phyloP scores from a whole-genome alignment of 2,797 vertebrate genomes.

The Cirrhinus molitorella region DNA sequence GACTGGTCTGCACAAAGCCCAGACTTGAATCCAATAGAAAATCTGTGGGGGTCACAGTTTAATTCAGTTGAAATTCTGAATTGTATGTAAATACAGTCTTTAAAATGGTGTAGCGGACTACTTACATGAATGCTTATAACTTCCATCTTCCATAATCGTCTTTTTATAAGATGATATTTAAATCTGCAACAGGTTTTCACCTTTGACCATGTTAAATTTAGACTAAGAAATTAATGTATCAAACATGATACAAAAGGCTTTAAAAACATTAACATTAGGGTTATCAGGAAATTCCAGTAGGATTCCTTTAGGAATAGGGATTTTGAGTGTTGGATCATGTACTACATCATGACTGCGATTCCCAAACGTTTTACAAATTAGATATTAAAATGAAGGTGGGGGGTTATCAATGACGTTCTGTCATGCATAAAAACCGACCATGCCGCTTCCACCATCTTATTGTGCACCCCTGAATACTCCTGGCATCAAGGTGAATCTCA shows the following conservation, averaged over 20 bases:
- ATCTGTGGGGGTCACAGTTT: too few species aligned
- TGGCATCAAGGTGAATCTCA: conserved; percentile 12
- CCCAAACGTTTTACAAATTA: background rate
- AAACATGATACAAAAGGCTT: background rate
- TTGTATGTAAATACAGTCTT: too few species aligned
- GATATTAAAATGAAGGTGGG: background rate
- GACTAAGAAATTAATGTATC: background rate
- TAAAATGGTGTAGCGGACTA: too few species aligned
- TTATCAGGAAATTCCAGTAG: background rate
- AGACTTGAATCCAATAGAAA: too few species aligned
- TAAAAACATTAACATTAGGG: background rate
- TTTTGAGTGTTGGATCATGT: background rate
- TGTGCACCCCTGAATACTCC: background rate
- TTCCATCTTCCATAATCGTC: too few species aligned
- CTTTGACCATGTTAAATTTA: background rate
- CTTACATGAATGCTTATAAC: too few species aligned
- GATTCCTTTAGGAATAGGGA: background rate
- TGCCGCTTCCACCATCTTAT: background rate
- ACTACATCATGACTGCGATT: background rate
- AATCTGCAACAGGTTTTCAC: background rate
- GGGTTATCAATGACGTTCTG: background rate
- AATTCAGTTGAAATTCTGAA: too few species aligned
- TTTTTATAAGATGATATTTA: too few species aligned
- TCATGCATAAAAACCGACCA: background rate
- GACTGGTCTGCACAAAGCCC: too few species aligned